Conservation (phyloP, 53 echinoderm and acorn worm genomes). For the Pentamera pediparva region DNA sequence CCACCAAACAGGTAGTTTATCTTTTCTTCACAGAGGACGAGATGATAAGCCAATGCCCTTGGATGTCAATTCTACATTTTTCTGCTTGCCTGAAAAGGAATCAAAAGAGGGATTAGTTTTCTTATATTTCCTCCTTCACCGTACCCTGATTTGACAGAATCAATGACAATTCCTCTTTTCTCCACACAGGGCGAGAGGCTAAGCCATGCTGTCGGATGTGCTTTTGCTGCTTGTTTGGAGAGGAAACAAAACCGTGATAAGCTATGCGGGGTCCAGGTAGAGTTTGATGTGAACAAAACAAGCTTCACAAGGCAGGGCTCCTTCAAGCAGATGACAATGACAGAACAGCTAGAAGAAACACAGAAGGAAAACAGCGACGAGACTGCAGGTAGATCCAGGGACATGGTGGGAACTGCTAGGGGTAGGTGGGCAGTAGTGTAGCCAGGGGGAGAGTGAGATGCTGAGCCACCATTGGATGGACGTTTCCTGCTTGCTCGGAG, state of each 20-base stretch:
- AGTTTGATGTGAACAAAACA: conserved; percentile 98
- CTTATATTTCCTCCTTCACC: too few relatives aligned
- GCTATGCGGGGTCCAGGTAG: conserved; percentile 86
- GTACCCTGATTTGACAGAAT: too few relatives aligned
- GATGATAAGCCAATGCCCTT: too few relatives aligned
- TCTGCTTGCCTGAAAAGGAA: too few relatives aligned
- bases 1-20: too few relatives aligned
- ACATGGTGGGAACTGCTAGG: too few relatives aligned
- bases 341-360: conserved; percentile 70
- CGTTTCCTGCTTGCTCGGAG: conserved; percentile 88
- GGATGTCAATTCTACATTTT: too few relatives aligned
- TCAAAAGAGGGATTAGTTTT: too few relatives aligned
- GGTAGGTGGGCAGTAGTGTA: too few relatives aligned
- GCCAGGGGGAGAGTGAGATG: conserved; percentile 90
- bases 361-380: conserved; percentile 38
- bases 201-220: conserved; percentile 96
- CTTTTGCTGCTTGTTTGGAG: conserved; percentile 90
- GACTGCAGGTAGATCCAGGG: too few relatives aligned
- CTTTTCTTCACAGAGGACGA: too few relatives aligned
- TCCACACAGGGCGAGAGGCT: conserved; percentile 68
- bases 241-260: conserved; percentile 91
- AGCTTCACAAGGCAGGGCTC: conserved; percentile 93
- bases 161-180: background rate
- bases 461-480: conserved; percentile 94
- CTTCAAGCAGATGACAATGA: conserved; percentile 82